Evolutionary conservation across 2,888 invertebrate species (phyloP).

Genomic region (Phlogophora meticulosa): DNA sequence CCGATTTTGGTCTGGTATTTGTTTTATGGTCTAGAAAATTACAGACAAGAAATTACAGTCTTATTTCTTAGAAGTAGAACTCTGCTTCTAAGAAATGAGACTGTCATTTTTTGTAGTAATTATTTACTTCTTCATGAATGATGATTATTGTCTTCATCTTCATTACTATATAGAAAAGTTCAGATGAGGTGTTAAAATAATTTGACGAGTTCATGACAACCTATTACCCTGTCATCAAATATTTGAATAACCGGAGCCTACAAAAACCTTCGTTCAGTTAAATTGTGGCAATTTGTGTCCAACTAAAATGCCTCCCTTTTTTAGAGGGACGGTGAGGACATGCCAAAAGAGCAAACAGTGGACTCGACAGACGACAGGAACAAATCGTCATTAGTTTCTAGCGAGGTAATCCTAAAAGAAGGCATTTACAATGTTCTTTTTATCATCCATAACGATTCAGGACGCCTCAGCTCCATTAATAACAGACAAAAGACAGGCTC

Average conservation of each 20-base stretch:
- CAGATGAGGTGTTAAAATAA: too few species aligned
- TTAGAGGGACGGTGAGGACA: background rate
- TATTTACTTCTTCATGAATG: too few species aligned
- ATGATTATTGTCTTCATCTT: background rate
- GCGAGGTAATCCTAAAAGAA: conserved; percentile 70
- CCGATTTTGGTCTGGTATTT: too few species aligned
- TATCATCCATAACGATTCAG: conserved; percentile 75
- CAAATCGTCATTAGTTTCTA: conserved; percentile 73
- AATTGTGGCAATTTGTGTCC: background rate
- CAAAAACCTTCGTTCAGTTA: background rate
- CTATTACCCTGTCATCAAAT: background rate
- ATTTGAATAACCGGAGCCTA: background rate
- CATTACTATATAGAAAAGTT: background rate
- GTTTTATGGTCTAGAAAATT: too few species aligned
- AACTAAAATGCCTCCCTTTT: conserved; percentile 8
- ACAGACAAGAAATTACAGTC: too few species aligned
- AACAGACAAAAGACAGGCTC: conserved; percentile 74
- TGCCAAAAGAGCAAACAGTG: conserved; percentile 8
- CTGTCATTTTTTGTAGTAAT: too few species aligned
- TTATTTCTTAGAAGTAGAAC: too few species aligned
- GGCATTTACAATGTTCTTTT: conserved; percentile 78
- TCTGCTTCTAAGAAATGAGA: too few species aligned
- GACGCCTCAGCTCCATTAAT: conserved; percentile 73
- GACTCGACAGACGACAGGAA: conserved; percentile 65
- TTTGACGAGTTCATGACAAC: background rate